phyloP scores from a whole-genome alignment of 35 echinoderm and acorn worm genomes.

The Heliocidaris tuberculata region DNA sequence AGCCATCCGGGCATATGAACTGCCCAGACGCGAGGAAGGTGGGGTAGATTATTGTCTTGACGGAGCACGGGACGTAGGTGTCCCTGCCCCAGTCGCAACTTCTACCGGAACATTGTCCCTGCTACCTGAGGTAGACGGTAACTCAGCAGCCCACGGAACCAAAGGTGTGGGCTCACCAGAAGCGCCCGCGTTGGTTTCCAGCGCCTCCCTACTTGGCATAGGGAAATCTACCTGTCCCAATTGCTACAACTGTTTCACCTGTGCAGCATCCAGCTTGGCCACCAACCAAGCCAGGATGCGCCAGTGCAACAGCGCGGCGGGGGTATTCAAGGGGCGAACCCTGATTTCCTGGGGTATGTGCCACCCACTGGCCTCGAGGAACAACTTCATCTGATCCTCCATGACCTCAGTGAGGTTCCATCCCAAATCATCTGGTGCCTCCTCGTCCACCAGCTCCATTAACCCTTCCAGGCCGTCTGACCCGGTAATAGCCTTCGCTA shows the following conservation, averaged over 20 bases:
- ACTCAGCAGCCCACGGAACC: neutral
- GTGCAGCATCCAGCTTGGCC: neutral
- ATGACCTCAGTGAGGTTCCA: neutral
- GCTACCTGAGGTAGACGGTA: neutral
- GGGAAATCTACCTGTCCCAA: neutral
- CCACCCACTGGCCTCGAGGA: neutral
- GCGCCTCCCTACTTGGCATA: neutral
- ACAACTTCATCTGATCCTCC: neutral
- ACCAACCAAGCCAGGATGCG: neutral
- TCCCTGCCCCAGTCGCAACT: neutral
- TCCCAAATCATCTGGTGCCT: neutral
- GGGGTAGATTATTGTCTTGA: neutral
- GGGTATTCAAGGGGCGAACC: neutral
- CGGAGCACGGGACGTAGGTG: neutral
- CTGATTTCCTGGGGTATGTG: neutral
- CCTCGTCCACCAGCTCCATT: neutral
- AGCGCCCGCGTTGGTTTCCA: neutral
- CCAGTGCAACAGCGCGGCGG: slow-evolving; percentile 29
- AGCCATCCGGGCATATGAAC: neutral
- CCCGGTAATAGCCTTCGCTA: neutral
- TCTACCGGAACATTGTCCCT: neutral
- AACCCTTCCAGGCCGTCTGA: neutral
- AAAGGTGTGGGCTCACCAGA: neutral
- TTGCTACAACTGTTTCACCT: neutral
- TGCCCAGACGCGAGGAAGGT: neutral